phyloP scores from a whole-genome alignment of 2,888 invertebrate species.

The Cryptophagus acutangulus region DNA sequence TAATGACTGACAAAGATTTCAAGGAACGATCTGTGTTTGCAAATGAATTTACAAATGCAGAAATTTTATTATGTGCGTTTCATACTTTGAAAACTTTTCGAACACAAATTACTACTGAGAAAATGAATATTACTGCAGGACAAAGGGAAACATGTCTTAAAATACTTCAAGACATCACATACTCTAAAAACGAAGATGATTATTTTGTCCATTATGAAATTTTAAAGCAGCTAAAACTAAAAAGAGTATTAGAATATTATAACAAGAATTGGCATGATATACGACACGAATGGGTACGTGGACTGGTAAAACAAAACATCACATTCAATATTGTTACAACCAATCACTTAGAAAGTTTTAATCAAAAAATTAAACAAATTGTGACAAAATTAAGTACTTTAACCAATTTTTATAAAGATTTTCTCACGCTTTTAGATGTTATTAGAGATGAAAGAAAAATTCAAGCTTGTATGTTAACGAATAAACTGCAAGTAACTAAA shows the following conservation, averaged over 20 bases:
- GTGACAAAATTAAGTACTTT: slow-evolving; percentile 5
- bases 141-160: slow-evolving; percentile 9
- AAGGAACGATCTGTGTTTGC: slow-evolving; percentile 1
- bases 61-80: slow-evolving; percentile 3
- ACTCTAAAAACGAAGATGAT: slow-evolving; percentile 7
- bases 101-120: slow-evolving; percentile 4
- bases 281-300: slow-evolving; percentile 11
- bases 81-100: slow-evolving; percentile 6
- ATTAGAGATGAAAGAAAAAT: slow-evolving; percentile 5
- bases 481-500: too few species aligned
- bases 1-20: slow-evolving; percentile 5
- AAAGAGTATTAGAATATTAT: slow-evolving; percentile 8
- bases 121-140: slow-evolving; percentile 8
- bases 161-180: slow-evolving; percentile 12
- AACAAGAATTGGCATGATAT: slow-evolving; percentile 14
- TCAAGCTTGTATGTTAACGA: too few species aligned
- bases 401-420: slow-evolving; percentile 6
- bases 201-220: slow-evolving; percentile 9
- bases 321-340: slow-evolving; percentile 11
- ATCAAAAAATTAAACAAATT: slow-evolving; percentile 15
- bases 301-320: slow-evolving; percentile 9
- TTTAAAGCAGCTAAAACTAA: slow-evolving; percentile 7
- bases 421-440: slow-evolving; percentile 7
- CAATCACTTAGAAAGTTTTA: slow-evolving; percentile 13
- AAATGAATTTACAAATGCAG: background rate